A percentile compares a stretch with the other conserved stretches of the same genome.
phyloP scores from a whole-genome alignment of 1,140 invertebrate species.

The Heliconius melpomene region DNA sequence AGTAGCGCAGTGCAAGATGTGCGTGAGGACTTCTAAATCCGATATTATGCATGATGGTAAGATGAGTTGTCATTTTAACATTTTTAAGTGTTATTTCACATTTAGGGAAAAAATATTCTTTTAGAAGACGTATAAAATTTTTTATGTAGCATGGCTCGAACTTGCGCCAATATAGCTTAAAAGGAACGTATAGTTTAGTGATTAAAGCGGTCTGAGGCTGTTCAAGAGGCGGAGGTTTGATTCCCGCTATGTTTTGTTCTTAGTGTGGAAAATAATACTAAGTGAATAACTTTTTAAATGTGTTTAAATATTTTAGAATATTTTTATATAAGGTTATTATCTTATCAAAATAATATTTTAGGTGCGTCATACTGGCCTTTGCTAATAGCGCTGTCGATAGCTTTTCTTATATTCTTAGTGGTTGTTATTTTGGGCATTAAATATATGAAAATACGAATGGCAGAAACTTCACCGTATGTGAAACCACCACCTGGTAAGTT shows the following conservation, averaged over 20 bases:
- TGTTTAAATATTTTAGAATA: not conserved
- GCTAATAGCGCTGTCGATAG: conserved; percentile 65
- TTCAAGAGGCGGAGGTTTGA: no score
- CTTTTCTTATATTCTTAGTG: conserved; percentile 71
- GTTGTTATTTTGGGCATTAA: conserved; percentile 70
- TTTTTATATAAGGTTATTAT: not conserved
- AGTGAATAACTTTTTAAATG: no score
- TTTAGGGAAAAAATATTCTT: not conserved
- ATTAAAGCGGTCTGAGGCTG: no score
- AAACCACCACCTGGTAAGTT: conserved; percentile 68
- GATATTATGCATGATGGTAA: conserved; percentile 63
- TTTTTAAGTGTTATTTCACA: no score
- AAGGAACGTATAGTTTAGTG: no score
- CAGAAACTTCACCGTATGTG: conserved; percentile 69
- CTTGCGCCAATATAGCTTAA: no score
- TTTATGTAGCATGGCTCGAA: no score
- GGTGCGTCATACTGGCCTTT: conserved; percentile 72
- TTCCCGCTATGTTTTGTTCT: no score
- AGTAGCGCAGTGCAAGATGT: conserved; percentile 68
- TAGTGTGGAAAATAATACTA: no score
- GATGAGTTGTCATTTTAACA: not conserved
- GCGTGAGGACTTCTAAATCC: conserved; percentile 71
- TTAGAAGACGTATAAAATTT: no score
- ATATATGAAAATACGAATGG: conserved; percentile 74
- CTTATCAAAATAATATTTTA: conserved; percentile 43